phyloP scores from a whole-genome alignment of 2,797 vertebrate species.

The Poecilia velifera region DNA sequence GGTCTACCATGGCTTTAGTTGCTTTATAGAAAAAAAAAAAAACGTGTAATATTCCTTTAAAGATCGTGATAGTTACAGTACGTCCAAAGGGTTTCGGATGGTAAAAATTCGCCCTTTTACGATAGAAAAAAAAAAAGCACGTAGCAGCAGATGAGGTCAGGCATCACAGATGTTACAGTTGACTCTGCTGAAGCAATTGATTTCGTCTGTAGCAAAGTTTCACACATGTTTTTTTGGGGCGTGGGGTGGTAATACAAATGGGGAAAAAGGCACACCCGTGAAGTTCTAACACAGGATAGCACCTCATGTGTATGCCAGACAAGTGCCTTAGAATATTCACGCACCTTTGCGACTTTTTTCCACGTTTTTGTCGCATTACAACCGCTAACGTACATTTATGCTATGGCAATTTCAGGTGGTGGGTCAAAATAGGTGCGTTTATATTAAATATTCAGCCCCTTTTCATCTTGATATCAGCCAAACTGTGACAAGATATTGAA shows the following conservation, averaged over 20 bases:
- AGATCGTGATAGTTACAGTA: constrained; percentile 29
- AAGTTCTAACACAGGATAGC: constrained; percentile 66
- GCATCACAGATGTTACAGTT: constrained; percentile 63
- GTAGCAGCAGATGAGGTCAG: constrained; percentile 67
- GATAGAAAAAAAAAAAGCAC: constrained; percentile 63
- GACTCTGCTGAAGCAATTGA: constrained; percentile 58
- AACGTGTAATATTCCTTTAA: constrained; percentile 21
- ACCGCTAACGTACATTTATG: not conserved
- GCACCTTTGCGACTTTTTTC: not conserved
- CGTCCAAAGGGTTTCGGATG: constrained; percentile 35
- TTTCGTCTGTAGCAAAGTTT: constrained; percentile 59
- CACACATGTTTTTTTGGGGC: constrained; percentile 23
- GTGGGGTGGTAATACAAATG: constrained; percentile 14
- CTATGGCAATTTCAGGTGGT: not conserved
- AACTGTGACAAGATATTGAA: too few relatives aligned
- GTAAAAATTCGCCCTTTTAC: constrained; percentile 47
- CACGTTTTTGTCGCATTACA: not conserved
- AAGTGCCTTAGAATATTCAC: constrained; percentile 4
- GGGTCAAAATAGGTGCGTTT: not conserved
- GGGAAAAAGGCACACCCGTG: constrained; percentile 67
- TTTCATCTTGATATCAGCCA: not conserved
- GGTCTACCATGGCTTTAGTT: constrained; percentile 43
- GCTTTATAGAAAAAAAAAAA: not conserved
- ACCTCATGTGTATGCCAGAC: constrained; percentile 52
- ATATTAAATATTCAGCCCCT: not conserved